Base-by-base conservation (phyloP, 2,888 invertebrate species). In the Camponotus fellah region DNA sequence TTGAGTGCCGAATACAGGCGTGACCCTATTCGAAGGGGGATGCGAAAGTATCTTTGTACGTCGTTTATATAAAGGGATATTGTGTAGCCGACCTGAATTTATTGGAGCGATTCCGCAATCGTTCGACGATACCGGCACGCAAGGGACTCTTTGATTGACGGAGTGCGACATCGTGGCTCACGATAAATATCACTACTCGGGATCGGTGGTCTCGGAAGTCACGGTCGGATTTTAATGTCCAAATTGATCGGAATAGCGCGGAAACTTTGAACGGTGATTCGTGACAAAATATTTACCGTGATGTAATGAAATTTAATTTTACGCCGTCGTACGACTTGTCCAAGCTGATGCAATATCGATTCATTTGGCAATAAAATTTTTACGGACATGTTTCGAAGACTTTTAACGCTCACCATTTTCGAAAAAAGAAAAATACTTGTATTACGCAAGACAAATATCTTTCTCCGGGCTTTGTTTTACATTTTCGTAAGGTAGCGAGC, bases 1-100 rank as follows among this genome's bases (percentile, higher is more conserved):
- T 93, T 90, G 89, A 91, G 90, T 91, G 89, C 81, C 68, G 88
- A 91, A 82, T 85, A 85, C 87, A 87, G 93, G 92, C 92, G 92
- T 92, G 92, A 92, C 90, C 90, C 86, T 37, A 60, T 17, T 76
- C 82, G 65, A 71, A 64, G 77, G 66, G 62, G 74, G 68, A 68
- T 80, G 82, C 62, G 74, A 86, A 85, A 84, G 82, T 85, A 86
- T 87, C 87, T 85, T 88, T 87, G 88, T 88, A 81, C 62, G 37
- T 12, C n/a, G 77, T 72, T 79, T 71, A 71, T 79, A 88, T 86
- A 89, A 91, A 91, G 68, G 85, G 40, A 75, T 86, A 69, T 87
- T 87, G 84, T 89, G 89, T 86, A 46, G 26, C 87, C 84, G 84
- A 75, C 76, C 62, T 69, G 79, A 86, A 92, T 91, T 91, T 89